Evolutionary conservation across 2,113 vertebrate genomes (phyloP), one percentile per base, ranked within the genome.

Genomic region (Cyprinodon brontotheroides): DNA sequence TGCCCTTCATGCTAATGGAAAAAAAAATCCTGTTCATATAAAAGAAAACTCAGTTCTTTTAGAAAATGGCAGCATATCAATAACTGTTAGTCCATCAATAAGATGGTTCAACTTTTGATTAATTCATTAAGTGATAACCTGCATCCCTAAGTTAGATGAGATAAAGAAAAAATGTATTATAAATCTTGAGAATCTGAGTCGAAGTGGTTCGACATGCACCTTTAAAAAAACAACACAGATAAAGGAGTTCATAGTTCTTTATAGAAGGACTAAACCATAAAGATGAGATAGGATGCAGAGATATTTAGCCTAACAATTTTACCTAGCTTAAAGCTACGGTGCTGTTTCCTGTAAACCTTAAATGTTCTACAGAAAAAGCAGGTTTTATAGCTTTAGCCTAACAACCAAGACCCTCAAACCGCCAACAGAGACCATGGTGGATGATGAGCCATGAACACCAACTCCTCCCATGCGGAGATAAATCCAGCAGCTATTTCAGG

Each of bases 401-500:
- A 22, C 72, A 72, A 66, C 74, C 66, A 71, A 86, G 87, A 84
- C 78, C 78, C 74, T 72, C 65, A 41, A 66, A 78, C 65, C 43
- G 37, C 61, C 53, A 65, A 69, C 77, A 45, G 41, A 65, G 74
- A 69, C 63, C 20, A 70, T 15, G 39, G 60, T n/a, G 67, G 68
- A 79, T 81, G 74, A 71, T 76, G 85, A 88, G 79, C 63, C 82
- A 79, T 72, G 83, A 80, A 82, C 80, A 78, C 75, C n/a, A 77
- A 61, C 70, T 81, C 84, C 78, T 74, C 74, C 72, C 74, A 67
- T 29, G 59, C 41, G 48, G 68, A 89, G 86, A 76, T 78, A 82
- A 82, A 86, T 80, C 53, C 68, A 37, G 83, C 20, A 65, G 82
- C 84, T 86, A 88, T 87, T 90, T 88, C 69, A 63, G 65, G 73